Conservation (phyloP, 2,888 invertebrate species). For the Gisinianus flammeolus region DNA sequence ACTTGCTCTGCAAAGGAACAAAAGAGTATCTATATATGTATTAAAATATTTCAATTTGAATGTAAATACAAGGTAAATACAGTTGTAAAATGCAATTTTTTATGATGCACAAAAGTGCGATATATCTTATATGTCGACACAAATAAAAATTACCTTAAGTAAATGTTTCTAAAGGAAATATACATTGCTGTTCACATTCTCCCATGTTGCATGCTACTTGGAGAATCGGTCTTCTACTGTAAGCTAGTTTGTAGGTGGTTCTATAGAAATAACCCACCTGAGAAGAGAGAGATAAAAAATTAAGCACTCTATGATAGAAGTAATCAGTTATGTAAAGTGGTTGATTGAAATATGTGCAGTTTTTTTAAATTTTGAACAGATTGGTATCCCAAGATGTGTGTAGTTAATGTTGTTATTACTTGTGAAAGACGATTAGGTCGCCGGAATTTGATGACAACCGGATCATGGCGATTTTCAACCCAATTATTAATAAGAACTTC, state of each 20-base stretch:
- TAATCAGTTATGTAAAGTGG: not conserved
- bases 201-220: no score
- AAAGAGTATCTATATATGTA: not conserved
- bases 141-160: slow-evolving; percentile 40
- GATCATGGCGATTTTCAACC: slow-evolving; percentile 53
- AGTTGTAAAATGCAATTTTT: not conserved
- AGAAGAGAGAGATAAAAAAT: no score
- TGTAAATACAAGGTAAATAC: not conserved
- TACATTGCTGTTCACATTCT: slow-evolving; percentile 47
- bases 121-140: not conserved
- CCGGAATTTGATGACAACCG: slow-evolving; percentile 46
- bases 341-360: not conserved
- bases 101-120: not conserved
- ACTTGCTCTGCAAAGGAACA: not conserved
- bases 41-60: not conserved
- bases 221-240: no score
- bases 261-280: slow-evolving; percentile 49
- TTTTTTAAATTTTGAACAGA: slow-evolving; percentile 4
- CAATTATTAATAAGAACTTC: slow-evolving; percentile 51
- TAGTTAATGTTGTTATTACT: slow-evolving; percentile 31
- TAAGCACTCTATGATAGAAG: no score
- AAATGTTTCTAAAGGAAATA: slow-evolving; percentile 48
- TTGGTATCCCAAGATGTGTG: no score
- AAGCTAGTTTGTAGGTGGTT: slow-evolving; percentile 43
- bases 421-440: slow-evolving; percentile 42